Conservation (phyloP, 2,113 vertebrate species). For the Arvicanthis niloticus region DNA sequence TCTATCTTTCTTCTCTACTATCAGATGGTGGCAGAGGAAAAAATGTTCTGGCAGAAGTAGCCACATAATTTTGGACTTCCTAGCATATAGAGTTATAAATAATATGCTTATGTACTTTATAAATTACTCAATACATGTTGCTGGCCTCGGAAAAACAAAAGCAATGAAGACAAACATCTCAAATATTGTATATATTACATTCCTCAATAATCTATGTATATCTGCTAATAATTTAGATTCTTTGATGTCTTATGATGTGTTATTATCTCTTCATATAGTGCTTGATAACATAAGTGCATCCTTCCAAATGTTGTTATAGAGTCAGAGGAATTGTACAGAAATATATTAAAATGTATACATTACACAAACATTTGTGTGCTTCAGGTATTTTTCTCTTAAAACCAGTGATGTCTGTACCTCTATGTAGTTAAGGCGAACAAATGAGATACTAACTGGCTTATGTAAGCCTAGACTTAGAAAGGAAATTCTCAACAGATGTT, state of each 20-base stretch:
- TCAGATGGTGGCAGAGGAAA: not conserved
- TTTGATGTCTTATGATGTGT: not conserved
- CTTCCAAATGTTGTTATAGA: not conserved
- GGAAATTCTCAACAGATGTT: not conserved
- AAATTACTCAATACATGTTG: not conserved
- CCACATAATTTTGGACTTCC: not conserved
- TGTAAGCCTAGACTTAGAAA: not conserved
- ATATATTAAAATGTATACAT: not conserved
- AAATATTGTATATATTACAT: not conserved
- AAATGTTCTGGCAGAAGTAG: not conserved
- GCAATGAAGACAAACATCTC: not conserved
- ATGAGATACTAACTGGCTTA: not conserved
- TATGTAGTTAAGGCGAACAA: not conserved
- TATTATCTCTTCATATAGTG: not conserved
- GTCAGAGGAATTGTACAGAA: not conserved
- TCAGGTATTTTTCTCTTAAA: not conserved
- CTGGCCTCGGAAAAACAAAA: not conserved
- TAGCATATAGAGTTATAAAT: not conserved
- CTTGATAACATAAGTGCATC: not conserved
- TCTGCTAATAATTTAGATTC: not conserved
- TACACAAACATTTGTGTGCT: not conserved
- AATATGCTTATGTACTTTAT: not conserved
- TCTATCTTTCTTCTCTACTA: not conserved
- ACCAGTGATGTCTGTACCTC: not conserved
- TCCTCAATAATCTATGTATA: not conserved